These are phyloP conservation scores for Leptinotarsa texana DNA, from an alignment of 1,140 invertebrate genomes.

Conservation along the genomic window DNA sequence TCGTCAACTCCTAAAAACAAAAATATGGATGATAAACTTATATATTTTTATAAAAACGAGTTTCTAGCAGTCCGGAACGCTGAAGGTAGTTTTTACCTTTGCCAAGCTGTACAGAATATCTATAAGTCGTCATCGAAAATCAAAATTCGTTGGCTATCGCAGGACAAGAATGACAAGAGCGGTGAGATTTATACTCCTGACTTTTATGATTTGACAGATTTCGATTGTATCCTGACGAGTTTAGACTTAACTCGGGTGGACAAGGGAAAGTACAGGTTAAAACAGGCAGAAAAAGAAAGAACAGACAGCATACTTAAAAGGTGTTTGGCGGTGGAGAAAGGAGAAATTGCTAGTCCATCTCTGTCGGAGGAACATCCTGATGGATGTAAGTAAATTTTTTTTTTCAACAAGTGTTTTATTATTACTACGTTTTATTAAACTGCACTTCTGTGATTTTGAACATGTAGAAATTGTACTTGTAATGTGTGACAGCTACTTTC, in stretches of 20 bases:
- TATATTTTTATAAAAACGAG: constrained; percentile 84
- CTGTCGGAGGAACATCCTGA: constrained; percentile 85
- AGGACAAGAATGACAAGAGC: constrained; percentile 66
- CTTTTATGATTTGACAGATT: constrained; percentile 89
- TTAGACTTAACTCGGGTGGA: constrained; percentile 75
- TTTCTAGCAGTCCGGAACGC: constrained; percentile 89
- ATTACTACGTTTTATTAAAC: no score
- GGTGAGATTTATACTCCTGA: constrained; percentile 83
- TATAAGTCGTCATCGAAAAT: constrained; percentile 81
- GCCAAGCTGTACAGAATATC: constrained; percentile 89
- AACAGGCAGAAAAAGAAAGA: constrained; percentile 71
- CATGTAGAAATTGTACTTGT: no score
- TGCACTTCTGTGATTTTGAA: no score
- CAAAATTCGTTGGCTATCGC: constrained; percentile 86
- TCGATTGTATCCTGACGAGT: constrained; percentile 87
- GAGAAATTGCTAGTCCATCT: constrained; percentile 64
- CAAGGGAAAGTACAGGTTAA: constrained; percentile 72
- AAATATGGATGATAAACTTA: constrained; percentile 77
- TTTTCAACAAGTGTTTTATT: not conserved
- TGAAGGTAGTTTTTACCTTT: constrained; percentile 87
- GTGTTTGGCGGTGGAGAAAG: constrained; percentile 81
- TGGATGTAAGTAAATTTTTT: constrained; percentile 67
- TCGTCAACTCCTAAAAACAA: constrained; percentile 67
- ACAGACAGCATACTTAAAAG: constrained; percentile 84
- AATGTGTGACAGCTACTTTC: no score